phyloP scores from a whole-genome alignment of 2,113 vertebrate genomes.

The Anguilla japonica region DNA sequence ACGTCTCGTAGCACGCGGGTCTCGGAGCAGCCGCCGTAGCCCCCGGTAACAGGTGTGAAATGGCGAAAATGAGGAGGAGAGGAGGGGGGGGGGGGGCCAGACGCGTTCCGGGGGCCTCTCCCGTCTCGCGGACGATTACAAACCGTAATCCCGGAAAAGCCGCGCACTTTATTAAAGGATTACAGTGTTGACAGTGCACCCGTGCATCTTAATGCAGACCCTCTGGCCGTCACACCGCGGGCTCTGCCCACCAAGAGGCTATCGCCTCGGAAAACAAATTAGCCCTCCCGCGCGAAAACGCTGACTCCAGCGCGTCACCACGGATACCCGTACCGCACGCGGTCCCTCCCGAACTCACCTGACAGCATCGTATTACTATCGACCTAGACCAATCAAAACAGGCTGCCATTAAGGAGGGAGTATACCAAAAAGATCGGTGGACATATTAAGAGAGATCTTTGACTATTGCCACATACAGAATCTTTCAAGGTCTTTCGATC shows the following conservation, averaged over 20 bases:
- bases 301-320: not conserved
- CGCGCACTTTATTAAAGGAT: constrained; percentile 45
- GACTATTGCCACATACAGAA: too few species aligned
- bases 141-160: constrained; percentile 41
- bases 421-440: not conserved
- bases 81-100: not conserved
- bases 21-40: not conserved
- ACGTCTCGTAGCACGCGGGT: not conserved
- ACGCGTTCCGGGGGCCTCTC: not conserved
- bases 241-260: constrained; percentile 20
- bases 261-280: constrained; percentile 2
- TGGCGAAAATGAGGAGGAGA: not conserved
- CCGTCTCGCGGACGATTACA: not conserved
- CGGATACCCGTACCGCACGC: not conserved
- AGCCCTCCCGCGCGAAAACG: not conserved
- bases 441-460: too few species aligned
- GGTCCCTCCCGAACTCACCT: too few species aligned
- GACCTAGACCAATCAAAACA: too few species aligned
- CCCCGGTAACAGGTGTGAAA: constrained; percentile 24
- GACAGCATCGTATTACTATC: too few species aligned
- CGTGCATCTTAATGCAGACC: constrained; percentile 38
- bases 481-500: too few species aligned
- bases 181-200: constrained; percentile 42
- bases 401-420: too few species aligned
- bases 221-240: not conserved